Conservation (phyloP, 2,797 vertebrate genomes). For the Molossus molossus region DNA sequence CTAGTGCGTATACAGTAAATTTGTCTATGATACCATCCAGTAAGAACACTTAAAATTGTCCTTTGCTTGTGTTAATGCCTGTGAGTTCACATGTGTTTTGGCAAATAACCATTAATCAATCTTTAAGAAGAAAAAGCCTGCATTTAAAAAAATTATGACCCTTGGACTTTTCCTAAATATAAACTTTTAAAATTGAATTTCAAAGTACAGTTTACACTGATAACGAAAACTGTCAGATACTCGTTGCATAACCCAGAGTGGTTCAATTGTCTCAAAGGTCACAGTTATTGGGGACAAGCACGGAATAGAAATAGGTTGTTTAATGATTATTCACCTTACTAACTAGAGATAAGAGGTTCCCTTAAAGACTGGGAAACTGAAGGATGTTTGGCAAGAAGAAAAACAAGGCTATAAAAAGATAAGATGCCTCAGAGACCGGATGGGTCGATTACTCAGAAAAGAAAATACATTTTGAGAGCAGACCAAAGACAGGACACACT, state of each 20-base stretch:
- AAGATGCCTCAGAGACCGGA: too few relatives aligned
- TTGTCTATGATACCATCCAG: not conserved
- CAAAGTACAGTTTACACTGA: not conserved
- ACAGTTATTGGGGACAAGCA: too few relatives aligned
- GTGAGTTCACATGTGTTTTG: not conserved
- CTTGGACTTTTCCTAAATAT: not conserved
- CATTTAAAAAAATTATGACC: constrained; percentile 30
- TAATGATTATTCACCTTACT: too few relatives aligned
- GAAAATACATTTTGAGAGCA: too few relatives aligned
- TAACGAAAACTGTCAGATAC: not conserved
- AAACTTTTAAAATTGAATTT: not conserved
- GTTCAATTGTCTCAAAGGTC: not conserved
- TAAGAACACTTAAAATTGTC: not conserved
- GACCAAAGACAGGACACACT: too few relatives aligned
- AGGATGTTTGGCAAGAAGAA: too few relatives aligned
- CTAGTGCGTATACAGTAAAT: not conserved
- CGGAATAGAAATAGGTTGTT: too few relatives aligned
- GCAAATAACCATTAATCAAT: not conserved
- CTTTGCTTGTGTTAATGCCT: not conserved
- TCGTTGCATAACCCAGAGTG: not conserved
- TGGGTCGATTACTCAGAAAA: too few relatives aligned
- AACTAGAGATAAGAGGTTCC: too few relatives aligned
- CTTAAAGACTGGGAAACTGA: too few relatives aligned
- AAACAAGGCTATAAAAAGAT: too few relatives aligned
- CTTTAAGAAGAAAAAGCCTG: not conserved